A percentile compares a stretch with the other conserved stretches of the same genome.
phyloP scores from a whole-genome alignment of 2,113 vertebrate species.

The Suricata suricatta region DNA sequence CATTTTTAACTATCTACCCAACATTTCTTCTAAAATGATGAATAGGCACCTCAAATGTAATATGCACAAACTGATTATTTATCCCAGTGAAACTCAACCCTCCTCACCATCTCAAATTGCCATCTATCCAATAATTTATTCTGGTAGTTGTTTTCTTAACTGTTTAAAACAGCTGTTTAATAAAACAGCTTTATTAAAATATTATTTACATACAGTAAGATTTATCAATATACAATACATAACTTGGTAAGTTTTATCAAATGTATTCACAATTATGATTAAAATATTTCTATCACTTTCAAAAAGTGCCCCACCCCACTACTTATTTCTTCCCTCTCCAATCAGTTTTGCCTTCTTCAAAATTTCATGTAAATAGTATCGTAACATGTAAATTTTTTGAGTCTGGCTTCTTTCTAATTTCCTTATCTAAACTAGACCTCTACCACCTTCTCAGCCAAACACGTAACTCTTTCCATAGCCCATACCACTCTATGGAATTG shows the following conservation, averaged over 20 bases:
- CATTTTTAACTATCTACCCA: background rate
- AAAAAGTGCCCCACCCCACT: background rate
- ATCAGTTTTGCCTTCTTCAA: background rate
- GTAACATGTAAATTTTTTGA: background rate
- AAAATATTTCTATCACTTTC: background rate
- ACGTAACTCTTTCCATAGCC: background rate
- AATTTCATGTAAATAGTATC: background rate
- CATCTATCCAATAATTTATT: background rate
- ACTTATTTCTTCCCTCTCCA: background rate
- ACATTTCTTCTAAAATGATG: background rate
- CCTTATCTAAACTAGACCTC: background rate
- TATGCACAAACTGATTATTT: background rate
- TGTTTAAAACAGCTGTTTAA: background rate
- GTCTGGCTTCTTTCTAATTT: slow-evolving; percentile 6
- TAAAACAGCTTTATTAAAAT: background rate
- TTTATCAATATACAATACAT: background rate
- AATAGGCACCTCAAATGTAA: background rate
- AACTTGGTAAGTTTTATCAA: background rate
- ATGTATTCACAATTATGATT: background rate
- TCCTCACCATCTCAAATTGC: background rate
- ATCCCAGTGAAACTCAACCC: background rate
- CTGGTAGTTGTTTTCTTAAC: background rate
- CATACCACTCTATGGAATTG: background rate
- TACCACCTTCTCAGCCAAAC: background rate
- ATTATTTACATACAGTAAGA: background rate